Percentiles rank a stretch among this genome's conserved stretches.
Conservation (phyloP, 2,113 vertebrate species). For the Morone saxatilis region DNA sequence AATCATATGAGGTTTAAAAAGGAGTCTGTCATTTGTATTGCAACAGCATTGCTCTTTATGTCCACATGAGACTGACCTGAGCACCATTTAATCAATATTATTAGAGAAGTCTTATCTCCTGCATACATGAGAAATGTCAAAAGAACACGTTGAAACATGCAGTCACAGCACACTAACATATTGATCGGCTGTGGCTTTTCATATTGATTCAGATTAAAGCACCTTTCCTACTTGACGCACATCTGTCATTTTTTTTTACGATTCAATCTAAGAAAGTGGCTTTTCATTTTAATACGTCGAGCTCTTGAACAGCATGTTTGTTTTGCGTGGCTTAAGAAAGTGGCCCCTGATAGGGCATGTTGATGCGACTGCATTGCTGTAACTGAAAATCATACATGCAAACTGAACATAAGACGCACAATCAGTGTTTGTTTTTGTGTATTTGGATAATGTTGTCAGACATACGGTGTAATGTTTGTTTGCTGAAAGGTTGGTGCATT, state of each 20-base stretch:
- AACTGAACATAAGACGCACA: conserved; percentile 1
- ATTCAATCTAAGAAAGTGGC: conserved; percentile 66
- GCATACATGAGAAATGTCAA: conserved; percentile 39
- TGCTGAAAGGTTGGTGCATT: conserved; percentile 11
- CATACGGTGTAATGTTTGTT: conserved; percentile 34
- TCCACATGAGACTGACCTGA: conserved; percentile 26
- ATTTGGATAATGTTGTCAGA: conserved; percentile 5
- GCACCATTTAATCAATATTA: background rate
- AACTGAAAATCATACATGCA: conserved; percentile 16
- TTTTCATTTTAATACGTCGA: conserved; percentile 33
- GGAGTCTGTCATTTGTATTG: conserved; percentile 1
- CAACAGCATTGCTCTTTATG: background rate
- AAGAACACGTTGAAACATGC: background rate
- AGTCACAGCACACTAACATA: background rate
- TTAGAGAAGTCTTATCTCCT: background rate
- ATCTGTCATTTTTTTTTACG: conserved; percentile 53
- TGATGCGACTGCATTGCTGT: background rate
- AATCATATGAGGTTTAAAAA: conserved; percentile 10
- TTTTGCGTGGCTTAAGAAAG: background rate
- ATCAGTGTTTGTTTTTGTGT: conserved; percentile 13
- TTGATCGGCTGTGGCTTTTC: conserved; percentile 35
- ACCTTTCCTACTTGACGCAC: conserved; percentile 26
- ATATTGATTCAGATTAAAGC: conserved; percentile 59
- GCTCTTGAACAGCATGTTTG: conserved; percentile 30
- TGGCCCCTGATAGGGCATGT: background rate